Conservation (phyloP, 2,113 vertebrate genomes). For the Gobio gobio region DNA sequence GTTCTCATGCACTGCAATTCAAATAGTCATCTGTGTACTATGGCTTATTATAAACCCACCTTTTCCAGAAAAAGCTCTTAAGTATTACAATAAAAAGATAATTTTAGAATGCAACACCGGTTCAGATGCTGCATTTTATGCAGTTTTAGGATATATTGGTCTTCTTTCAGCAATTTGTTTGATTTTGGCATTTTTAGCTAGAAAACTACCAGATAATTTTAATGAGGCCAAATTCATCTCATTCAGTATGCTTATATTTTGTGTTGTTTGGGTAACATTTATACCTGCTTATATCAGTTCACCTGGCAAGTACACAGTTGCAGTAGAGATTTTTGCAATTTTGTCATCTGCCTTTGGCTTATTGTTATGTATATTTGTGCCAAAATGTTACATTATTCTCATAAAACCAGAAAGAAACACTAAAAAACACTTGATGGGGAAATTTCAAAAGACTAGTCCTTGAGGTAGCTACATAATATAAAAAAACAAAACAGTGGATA, state of each 20-base stretch:
- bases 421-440: conserved; percentile 64
- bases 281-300: conserved; percentile 68
- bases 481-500: background rate
- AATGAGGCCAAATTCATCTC: conserved; percentile 68
- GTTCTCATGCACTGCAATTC: conserved; percentile 70
- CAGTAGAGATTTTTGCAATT: conserved; percentile 70
- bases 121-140: conserved; percentile 61
- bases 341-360: conserved; percentile 63
- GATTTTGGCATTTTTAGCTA: conserved; percentile 63
- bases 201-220: conserved; percentile 67
- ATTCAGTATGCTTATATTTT: conserved; percentile 68
- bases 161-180: conserved; percentile 59
- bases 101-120: conserved; percentile 74
- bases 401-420: conserved; percentile 67
- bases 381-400: conserved; percentile 68
- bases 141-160: conserved; percentile 63
- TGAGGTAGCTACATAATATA: background rate
- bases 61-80: conserved; percentile 68
- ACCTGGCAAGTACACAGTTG: conserved; percentile 65
- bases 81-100: conserved; percentile 67
- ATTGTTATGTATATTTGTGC: conserved; percentile 64
- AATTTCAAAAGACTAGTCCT: conserved; percentile 26
- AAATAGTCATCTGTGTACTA: conserved; percentile 71
- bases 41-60: conserved; percentile 74
- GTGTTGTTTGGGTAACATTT: conserved; percentile 66